phyloP scores from a whole-genome alignment of 2,888 invertebrate species.

The Cheilosia vulpina region DNA sequence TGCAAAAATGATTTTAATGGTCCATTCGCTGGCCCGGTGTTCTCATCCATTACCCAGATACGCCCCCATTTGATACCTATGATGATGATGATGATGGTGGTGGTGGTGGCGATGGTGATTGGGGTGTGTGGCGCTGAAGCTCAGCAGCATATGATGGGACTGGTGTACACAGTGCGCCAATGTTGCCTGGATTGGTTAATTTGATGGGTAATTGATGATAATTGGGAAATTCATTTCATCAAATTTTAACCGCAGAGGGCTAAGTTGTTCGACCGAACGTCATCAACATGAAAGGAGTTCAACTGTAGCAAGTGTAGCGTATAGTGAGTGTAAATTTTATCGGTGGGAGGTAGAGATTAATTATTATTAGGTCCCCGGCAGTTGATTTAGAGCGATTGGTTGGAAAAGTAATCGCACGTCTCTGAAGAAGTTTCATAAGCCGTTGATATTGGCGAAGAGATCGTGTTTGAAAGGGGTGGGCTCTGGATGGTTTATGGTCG shows the following conservation, averaged over 20 bases:
- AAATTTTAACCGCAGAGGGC: slow-evolving; percentile 64
- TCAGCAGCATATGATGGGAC: slow-evolving; percentile 27
- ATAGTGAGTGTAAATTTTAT: too few relatives aligned
- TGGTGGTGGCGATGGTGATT: background rate
- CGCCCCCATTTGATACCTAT: slow-evolving; percentile 36
- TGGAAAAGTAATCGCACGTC: too few relatives aligned
- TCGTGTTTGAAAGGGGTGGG: too few relatives aligned
- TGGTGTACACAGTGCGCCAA: slow-evolving; percentile 23
- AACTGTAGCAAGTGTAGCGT: background rate
- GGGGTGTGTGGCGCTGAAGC: background rate
- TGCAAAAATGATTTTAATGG: slow-evolving; percentile 63
- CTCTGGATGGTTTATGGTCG: too few relatives aligned
- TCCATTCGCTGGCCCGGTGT: slow-evolving; percentile 15
- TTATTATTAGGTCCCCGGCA: too few relatives aligned
- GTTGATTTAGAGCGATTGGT: too few relatives aligned
- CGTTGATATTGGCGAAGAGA: too few relatives aligned
- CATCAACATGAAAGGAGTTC: slow-evolving; percentile 40
- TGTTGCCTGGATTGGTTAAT: slow-evolving; percentile 57
- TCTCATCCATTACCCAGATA: slow-evolving; percentile 36
- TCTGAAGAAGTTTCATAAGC: too few relatives aligned
- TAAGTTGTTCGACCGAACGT: slow-evolving; percentile 53
- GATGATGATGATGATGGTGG: slow-evolving; percentile 28
- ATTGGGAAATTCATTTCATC: slow-evolving; percentile 70
- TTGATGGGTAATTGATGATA: slow-evolving; percentile 73
- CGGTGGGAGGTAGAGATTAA: too few relatives aligned